These are phyloP conservation scores for Diploptera punctata DNA, from an alignment of 2,888 invertebrate species.

Conservation along the genomic window DNA sequence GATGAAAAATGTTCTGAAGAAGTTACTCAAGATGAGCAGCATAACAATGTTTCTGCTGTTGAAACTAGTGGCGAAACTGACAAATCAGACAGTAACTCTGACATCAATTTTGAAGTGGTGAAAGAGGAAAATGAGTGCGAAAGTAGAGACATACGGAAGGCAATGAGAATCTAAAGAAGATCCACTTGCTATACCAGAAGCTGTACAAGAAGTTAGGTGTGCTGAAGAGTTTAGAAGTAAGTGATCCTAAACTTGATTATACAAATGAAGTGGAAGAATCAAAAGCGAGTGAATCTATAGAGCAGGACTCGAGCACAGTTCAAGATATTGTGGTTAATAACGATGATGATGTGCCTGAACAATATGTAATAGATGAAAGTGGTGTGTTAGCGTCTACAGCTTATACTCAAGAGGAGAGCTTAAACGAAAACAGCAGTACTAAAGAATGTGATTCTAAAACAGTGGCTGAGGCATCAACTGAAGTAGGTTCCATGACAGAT, in stretches of 20 bases:
- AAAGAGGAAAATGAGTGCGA: background rate
- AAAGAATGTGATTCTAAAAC: background rate
- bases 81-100: background rate
- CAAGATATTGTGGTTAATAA: no score
- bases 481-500: background rate
- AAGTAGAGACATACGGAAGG: background rate
- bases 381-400: constrained; percentile 28
- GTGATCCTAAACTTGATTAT: background rate
- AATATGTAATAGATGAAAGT: constrained; percentile 36
- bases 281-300: no score
- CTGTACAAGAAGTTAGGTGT: background rate
- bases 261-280: background rate
- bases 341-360: no score
- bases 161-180: background rate
- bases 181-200: background rate
- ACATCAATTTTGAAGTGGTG: no score
- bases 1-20: background rate
- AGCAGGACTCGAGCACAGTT: no score
- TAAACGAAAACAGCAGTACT: background rate
- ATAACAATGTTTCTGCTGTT: no score
- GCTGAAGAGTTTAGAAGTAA: background rate
- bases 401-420: no score
- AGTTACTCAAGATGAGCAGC: background rate
- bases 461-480: background rate
- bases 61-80: constrained; percentile 3